These are phyloP conservation scores for Dioctria rufipes DNA, from an alignment of 2,888 invertebrate species.

Conservation along the genomic window DNA sequence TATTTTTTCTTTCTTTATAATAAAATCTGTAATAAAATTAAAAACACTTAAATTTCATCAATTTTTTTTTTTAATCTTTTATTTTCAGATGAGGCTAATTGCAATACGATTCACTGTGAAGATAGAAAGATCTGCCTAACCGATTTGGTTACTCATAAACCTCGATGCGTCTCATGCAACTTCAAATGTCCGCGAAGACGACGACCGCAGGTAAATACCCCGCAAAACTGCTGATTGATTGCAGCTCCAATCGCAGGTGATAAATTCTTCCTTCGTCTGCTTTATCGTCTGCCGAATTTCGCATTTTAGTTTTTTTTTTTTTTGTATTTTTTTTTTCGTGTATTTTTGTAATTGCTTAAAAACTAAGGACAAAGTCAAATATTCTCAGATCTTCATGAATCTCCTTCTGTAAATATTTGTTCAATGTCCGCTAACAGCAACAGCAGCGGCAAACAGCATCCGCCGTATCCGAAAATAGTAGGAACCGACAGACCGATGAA, in stretches of 20 bases:
- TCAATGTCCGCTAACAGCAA: not conserved
- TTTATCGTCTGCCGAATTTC: constrained; percentile 52
- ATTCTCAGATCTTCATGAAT: constrained; percentile 37
- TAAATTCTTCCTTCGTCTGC: constrained; percentile 51
- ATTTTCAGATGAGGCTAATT: constrained; percentile 77
- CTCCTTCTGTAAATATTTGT: constrained; percentile 40
- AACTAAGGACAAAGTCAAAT: constrained; percentile 10
- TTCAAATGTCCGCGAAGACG: constrained; percentile 74
- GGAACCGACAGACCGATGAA: constrained; percentile 2
- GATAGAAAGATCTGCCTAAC: constrained; percentile 80
- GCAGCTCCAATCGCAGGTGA: constrained; percentile 51
- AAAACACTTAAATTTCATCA: not conserved
- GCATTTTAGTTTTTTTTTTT: constrained; percentile 43
- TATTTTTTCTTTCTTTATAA: too few relatives aligned
- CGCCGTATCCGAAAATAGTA: constrained; percentile 13
- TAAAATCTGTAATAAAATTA: not conserved
- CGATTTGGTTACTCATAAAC: constrained; percentile 76
- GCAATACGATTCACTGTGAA: constrained; percentile 78
- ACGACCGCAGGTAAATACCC: constrained; percentile 60
- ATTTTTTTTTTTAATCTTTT: constrained; percentile 52
- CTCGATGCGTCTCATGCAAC: constrained; percentile 82
- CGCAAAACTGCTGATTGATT: constrained; percentile 53
- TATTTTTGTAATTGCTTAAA: constrained; percentile 36
- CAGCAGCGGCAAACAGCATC: too few relatives aligned
- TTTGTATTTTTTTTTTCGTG: too few relatives aligned